Conservation (phyloP, 2,888 invertebrate genomes). For the Enoplolaimus lenunculus region DNA sequence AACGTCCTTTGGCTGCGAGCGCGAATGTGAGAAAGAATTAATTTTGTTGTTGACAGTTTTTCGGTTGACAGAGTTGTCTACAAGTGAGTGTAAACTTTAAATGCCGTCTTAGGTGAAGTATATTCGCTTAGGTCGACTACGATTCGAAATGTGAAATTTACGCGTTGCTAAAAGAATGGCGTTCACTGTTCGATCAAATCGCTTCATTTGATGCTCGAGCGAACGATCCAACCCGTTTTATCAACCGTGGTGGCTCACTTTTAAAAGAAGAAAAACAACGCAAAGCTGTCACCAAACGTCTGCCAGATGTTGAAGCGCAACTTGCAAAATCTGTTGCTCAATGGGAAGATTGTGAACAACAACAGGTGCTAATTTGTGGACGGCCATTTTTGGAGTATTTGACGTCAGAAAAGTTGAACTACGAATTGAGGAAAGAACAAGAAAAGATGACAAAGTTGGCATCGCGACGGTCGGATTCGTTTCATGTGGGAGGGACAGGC, state of each 20-base stretch:
- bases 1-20: too few species aligned
- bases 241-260: constrained; percentile 14
- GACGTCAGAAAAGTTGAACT: constrained; percentile 4
- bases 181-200: constrained; percentile 1
- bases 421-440: constrained; percentile 12
- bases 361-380: neutral
- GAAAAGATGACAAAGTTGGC: neutral
- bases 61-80: too few species aligned
- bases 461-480: too few species aligned
- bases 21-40: too few species aligned
- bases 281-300: constrained; percentile 6
- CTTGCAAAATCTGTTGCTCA: neutral
- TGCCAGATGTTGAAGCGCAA: constrained; percentile 8
- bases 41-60: too few species aligned
- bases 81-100: neutral
- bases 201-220: constrained; percentile 15
- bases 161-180: constrained; percentile 2
- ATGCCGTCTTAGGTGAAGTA: neutral
- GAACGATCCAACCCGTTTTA: constrained; percentile 16
- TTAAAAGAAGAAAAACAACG: constrained; percentile 12
- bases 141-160: constrained; percentile 15
- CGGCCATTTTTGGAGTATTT: constrained; percentile 10
- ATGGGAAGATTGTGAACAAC: neutral
- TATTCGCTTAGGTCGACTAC: too few species aligned
- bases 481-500: too few species aligned